A percentile compares a stretch with the other conserved stretches of the same genome.
Evolutionary conservation across 2,113 vertebrate species (phyloP).

Genomic region (Deroptyus accipitrinus): DNA sequence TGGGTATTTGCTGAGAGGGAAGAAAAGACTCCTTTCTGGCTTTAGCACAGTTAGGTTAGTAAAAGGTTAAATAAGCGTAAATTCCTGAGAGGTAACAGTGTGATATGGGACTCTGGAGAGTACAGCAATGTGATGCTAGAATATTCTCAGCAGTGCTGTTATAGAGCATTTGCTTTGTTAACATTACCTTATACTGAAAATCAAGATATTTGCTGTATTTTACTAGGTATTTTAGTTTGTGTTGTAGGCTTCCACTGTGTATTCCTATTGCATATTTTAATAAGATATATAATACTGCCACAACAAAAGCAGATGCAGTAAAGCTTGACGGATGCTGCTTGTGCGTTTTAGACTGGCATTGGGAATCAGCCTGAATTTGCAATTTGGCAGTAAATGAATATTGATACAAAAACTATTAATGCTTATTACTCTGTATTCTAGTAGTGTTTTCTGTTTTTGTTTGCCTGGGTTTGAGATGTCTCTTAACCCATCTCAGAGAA

Average conservation of each 20-base stretch:
- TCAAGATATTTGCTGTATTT: background rate
- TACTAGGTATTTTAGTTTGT: background rate
- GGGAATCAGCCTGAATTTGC: slow-evolving; percentile 10
- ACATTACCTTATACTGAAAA: background rate
- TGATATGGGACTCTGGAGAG: background rate
- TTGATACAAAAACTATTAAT: background rate
- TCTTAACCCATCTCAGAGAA: background rate
- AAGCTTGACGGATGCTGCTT: background rate
- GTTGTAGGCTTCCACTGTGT: background rate
- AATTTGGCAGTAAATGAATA: slow-evolving; percentile 15
- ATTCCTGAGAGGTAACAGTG: background rate
- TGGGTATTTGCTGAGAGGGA: background rate
- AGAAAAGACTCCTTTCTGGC: background rate
- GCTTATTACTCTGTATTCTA: background rate
- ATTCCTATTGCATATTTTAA: slow-evolving; percentile 12
- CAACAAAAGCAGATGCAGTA: slow-evolving; percentile 5
- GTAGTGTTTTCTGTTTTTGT: background rate
- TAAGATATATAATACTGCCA: slow-evolving; percentile 4
- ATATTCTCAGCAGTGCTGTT: slow-evolving; percentile 27
- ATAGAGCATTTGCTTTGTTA: background rate
- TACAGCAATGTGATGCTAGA: background rate
- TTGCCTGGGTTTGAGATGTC: background rate
- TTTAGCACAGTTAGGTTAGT: background rate
- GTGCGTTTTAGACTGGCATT: background rate
- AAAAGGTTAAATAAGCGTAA: background rate